Percentiles rank a stretch among this genome's conserved stretches.
phyloP scores from a whole-genome alignment of 2,888 invertebrate species.

The Lydus trimaculatus region DNA sequence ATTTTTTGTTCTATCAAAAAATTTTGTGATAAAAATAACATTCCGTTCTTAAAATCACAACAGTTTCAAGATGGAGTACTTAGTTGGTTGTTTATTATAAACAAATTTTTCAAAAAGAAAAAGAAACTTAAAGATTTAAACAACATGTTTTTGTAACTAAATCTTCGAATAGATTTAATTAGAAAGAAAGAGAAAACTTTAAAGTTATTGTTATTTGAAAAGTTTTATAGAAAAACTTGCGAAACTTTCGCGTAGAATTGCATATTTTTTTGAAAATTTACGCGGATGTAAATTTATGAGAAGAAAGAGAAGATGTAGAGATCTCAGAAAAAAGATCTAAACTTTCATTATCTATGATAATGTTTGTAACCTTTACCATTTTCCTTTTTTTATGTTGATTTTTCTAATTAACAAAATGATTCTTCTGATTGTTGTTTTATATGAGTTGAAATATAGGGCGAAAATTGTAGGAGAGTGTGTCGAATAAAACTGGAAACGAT shows the following conservation, averaged over 20 bases:
- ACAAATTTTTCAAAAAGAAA: too few species aligned
- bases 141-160: background rate
- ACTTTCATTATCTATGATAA: background rate
- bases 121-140: background rate
- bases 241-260: background rate
- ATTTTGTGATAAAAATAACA: too few species aligned
- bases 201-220: constrained; percentile 4
- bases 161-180: background rate
- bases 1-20: too few species aligned
- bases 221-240: constrained; percentile 3
- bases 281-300: constrained; percentile 8
- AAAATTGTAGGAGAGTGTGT: too few species aligned
- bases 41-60: background rate
- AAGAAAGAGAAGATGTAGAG: background rate
- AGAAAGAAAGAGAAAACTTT: background rate
- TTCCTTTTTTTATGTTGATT: background rate
- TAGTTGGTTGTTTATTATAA: background rate
- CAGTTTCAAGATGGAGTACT: background rate
- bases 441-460: background rate
- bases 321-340: too few species aligned
- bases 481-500: too few species aligned
- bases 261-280: constrained; percentile 9
- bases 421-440: background rate
- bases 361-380: background rate
- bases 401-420: background rate